A percentile compares a stretch with the other conserved stretches of the same genome.
Conservation (phyloP, 2,113 vertebrate species). For the Rousettus leschenaultii region DNA sequence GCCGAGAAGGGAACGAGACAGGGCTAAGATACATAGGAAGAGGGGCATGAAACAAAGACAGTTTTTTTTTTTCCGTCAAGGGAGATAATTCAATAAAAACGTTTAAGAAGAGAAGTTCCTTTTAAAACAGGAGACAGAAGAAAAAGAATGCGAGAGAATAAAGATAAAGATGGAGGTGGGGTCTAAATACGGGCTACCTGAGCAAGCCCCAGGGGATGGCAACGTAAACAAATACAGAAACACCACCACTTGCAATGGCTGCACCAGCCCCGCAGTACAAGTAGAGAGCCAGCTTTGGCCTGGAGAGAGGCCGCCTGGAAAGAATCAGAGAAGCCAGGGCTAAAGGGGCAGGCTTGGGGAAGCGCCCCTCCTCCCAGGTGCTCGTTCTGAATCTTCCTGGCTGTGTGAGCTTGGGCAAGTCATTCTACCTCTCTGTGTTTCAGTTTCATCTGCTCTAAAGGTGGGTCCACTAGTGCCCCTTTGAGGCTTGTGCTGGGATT, state of each 20-base stretch:
- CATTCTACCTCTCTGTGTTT: neutral
- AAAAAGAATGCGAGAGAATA: neutral
- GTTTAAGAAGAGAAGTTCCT: neutral
- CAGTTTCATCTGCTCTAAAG: neutral
- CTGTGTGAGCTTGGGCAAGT: neutral
- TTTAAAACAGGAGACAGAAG: neutral
- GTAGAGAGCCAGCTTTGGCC: neutral
- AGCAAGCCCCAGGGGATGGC: neutral
- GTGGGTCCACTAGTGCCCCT: neutral
- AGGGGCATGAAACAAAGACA: neutral
- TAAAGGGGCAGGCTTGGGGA: neutral
- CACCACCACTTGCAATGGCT: rapidly evolving
- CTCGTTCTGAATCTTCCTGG: neutral
- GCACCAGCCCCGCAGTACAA: rapidly evolving
- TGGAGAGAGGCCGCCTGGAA: neutral
- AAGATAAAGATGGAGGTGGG: too few species aligned
- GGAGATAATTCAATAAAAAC: neutral
- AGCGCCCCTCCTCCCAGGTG: neutral
- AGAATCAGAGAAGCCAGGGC: neutral
- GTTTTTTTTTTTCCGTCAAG: neutral
- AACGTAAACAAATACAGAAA: rapidly evolving
- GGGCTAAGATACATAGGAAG: neutral
- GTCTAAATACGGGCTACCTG: too few species aligned
- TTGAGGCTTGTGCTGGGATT: neutral
- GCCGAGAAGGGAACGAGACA: neutral